Conservation (phyloP, 1,140 invertebrate species). For the Antheraea pernyi region DNA sequence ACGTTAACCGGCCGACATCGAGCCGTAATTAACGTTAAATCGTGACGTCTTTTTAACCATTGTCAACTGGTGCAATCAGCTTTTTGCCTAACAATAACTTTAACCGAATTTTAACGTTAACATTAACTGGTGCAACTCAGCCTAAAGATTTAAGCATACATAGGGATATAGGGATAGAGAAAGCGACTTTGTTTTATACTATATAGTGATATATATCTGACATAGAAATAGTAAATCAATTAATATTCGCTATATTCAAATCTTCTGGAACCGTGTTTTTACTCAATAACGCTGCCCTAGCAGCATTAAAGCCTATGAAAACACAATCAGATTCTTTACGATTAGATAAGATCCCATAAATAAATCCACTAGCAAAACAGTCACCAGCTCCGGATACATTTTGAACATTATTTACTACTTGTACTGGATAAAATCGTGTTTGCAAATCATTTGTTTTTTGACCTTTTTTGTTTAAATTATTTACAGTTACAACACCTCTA, state of each 20-base stretch:
- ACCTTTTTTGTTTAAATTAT: constrained; percentile 30
- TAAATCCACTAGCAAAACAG: constrained; percentile 82
- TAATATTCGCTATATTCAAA: constrained; percentile 25
- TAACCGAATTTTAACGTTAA: no score
- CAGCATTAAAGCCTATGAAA: constrained; percentile 78
- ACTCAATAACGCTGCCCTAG: constrained; percentile 75
- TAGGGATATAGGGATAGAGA: no score
- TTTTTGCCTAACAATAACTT: no score
- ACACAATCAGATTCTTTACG: constrained; percentile 75
- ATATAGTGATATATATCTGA: no score
- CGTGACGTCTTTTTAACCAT: no score
- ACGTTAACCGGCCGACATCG: no score
- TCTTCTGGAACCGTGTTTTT: constrained; percentile 73
- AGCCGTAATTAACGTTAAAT: no score
- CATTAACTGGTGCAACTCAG: no score
- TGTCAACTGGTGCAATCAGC: no score
- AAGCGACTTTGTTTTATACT: no score
- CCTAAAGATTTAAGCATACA: no score
- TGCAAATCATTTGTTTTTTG: constrained; percentile 25
- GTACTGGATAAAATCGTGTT: constrained; percentile 69
- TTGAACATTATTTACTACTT: constrained; percentile 66
- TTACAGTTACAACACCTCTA: constrained; percentile 78
- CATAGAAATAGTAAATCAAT: background rate
- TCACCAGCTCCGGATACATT: constrained; percentile 85
- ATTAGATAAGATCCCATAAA: constrained; percentile 75